A percentile compares a stretch with the other conserved stretches of the same genome.
Evolutionary conservation across 1,140 invertebrate genomes (phyloP).

Genomic region (Drosophila sturtevanti): DNA sequence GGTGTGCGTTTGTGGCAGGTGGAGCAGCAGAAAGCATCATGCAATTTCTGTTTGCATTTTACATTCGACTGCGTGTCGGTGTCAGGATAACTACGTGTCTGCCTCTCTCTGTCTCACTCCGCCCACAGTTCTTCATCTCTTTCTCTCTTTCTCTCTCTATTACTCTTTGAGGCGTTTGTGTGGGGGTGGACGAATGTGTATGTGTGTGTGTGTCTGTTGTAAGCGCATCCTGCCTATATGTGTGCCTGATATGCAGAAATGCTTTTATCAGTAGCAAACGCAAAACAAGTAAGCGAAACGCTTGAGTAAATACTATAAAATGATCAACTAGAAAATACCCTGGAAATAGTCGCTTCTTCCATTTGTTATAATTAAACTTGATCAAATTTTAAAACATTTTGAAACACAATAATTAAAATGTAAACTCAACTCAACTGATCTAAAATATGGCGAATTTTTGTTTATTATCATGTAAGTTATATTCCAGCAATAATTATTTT

Average conservation of each 20-base stretch:
- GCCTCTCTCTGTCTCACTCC: constrained; percentile 7
- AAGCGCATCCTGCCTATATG: constrained; percentile 20
- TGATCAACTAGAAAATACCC: constrained; percentile 21
- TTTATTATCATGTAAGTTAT: too few relatives aligned
- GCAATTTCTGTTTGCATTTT: constrained; percentile 73
- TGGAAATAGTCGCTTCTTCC: neutral
- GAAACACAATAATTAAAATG: too few relatives aligned
- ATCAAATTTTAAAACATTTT: too few relatives aligned
- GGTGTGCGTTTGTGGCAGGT: constrained; percentile 13
- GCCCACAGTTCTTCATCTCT: neutral
- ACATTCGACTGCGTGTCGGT: constrained; percentile 77
- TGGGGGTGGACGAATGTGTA: constrained; percentile 21
- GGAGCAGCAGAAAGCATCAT: constrained; percentile 54
- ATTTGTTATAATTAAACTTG: too few relatives aligned
- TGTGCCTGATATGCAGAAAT: constrained; percentile 63
- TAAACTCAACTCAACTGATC: too few relatives aligned
- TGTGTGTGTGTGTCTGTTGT: constrained; percentile 26
- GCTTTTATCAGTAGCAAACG: constrained; percentile 75
- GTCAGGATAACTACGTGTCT: constrained; percentile 61
- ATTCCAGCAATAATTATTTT: too few relatives aligned
- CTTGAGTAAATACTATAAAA: constrained; percentile 12
- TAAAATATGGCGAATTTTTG: too few relatives aligned
- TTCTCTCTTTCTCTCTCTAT: neutral
- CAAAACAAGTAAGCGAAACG: constrained; percentile 50
- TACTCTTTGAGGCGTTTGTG: constrained; percentile 18